Percentiles rank a stretch among this genome's conserved stretches.
Conservation (phyloP, 2,888 invertebrate species). For the Sthenelais limicola region DNA sequence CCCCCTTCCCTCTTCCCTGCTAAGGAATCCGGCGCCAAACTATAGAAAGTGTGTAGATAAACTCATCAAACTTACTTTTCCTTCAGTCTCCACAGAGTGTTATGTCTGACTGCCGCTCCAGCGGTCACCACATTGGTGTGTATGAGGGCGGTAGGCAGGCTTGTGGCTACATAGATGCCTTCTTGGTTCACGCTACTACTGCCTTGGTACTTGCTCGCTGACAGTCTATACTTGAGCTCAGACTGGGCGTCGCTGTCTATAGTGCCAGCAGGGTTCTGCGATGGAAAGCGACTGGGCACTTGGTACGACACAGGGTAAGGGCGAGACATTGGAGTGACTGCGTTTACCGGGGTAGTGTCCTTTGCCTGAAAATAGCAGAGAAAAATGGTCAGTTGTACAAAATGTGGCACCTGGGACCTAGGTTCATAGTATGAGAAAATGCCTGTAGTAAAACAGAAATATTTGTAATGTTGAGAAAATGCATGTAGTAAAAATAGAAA, state of each 20-base stretch:
- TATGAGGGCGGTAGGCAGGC: conserved; percentile 46
- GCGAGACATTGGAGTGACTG: conserved; percentile 60
- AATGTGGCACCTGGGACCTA: no score
- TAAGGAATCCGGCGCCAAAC: no score
- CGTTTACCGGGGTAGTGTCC: conserved; percentile 57
- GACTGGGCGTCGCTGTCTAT: background rate
- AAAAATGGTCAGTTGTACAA: no score
- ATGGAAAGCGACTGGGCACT: conserved; percentile 54
- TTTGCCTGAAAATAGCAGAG: conserved; percentile 1
- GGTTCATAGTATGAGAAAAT: no score
- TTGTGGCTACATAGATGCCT: conserved; percentile 42
- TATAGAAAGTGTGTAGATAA: no score
- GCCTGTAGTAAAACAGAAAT: no score
- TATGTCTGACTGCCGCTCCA: conserved; percentile 42
- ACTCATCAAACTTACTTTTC: conserved; percentile 44
- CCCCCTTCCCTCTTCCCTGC: no score
- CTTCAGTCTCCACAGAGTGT: conserved; percentile 51
- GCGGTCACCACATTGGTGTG: conserved; percentile 45
- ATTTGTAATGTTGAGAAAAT: no score
- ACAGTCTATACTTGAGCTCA: no score
- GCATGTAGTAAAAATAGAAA: no score
- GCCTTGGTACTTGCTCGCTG: no score
- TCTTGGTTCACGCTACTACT: no score
- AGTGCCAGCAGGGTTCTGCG: background rate
- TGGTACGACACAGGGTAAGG: conserved; percentile 58